Base-by-base conservation (phyloP, 2,888 invertebrate genomes). In the Catocala sponsa region DNA sequence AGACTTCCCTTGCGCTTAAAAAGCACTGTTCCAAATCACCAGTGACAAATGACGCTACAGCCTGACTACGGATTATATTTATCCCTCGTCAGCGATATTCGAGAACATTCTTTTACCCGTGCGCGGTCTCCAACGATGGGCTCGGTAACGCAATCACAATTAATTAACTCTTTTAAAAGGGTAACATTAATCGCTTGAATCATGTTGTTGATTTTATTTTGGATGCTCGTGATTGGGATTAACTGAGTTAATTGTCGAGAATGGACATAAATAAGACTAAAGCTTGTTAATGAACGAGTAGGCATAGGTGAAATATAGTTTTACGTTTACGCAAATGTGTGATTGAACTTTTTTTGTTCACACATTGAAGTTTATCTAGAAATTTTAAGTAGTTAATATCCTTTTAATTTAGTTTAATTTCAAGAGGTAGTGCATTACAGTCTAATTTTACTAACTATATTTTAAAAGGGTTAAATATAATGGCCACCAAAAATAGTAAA, bases 161-260 rank as follows among this genome's bases (percentile, higher is more conserved):
- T 48, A 32, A 47, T 47, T 15, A 10, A 33, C 48, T 33, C n/a
- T 11, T 48, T 48, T 48, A 48, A 48, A 48, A 33, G 13, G 33
- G 25, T 25, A 9, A 15, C 11, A 32, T 12, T 48, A 48, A 48
- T 48, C 11, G n/a, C 4, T 5, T 11, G 33, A 48, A 32, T n/a
- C 10, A n/a, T 48, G 48, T 48, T 48, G 32, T 32, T 25, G 25
- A 25, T 25, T 25, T 48, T 11, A 10, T 48, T 48, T 33, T 4
- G 48, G 33, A 5, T 48, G 11, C 32, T 32, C 11, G 6, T 11
- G 11, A n/a, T n/a, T 32, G 1, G 11, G 15, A 48, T 4, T 48
- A 9, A n/a, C n/a, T 32, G 11, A 2, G n/a, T 25, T 7, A 10
- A 25, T 25, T 47, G 25, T 25, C 0, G 25, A 25, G 25, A 25